A percentile compares a stretch with the other conserved stretches of the same genome.
These are phyloP conservation scores for Amiota minor DNA, from an alignment of 2,888 invertebrate species.

Conservation along the genomic window DNA sequence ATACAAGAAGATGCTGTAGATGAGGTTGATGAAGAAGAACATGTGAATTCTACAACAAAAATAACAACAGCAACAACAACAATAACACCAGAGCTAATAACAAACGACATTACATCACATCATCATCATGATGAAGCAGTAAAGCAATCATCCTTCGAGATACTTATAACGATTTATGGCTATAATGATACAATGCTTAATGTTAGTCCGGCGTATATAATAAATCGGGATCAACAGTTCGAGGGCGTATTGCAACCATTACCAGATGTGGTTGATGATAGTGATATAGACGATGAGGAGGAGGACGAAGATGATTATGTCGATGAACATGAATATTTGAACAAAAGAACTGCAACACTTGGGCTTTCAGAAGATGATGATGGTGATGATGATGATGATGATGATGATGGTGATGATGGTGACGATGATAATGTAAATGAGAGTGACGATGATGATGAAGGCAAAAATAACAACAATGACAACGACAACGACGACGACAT, in stretches of 20 bases:
- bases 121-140: neutral
- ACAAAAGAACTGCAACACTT: slow-evolving; percentile 32
- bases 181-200: slow-evolving; percentile 54
- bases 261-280: slow-evolving; percentile 7
- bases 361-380: slow-evolving; percentile 29
- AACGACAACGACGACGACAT: slow-evolving; percentile 35
- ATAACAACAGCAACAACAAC: slow-evolving; percentile 7
- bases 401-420: slow-evolving; percentile 36
- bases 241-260: slow-evolving; percentile 52
- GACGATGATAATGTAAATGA: neutral
- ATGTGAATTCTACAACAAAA: neutral
- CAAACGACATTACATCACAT: neutral
- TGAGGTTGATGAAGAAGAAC: slow-evolving; percentile 27
- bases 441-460: slow-evolving; percentile 13
- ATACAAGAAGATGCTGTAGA: neutral
- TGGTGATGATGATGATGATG: slow-evolving; percentile 39
- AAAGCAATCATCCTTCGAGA: slow-evolving; percentile 50
- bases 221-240: slow-evolving; percentile 58
- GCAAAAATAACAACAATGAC: slow-evolving; percentile 11
- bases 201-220: slow-evolving; percentile 52
- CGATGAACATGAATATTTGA: slow-evolving; percentile 19
- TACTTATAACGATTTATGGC: slow-evolving; percentile 65
- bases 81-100: neutral
- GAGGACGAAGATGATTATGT: slow-evolving; percentile 9
- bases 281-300: neutral